phyloP scores from a whole-genome alignment of 1,140 invertebrate species.

The Laodelphax striatellus region DNA sequence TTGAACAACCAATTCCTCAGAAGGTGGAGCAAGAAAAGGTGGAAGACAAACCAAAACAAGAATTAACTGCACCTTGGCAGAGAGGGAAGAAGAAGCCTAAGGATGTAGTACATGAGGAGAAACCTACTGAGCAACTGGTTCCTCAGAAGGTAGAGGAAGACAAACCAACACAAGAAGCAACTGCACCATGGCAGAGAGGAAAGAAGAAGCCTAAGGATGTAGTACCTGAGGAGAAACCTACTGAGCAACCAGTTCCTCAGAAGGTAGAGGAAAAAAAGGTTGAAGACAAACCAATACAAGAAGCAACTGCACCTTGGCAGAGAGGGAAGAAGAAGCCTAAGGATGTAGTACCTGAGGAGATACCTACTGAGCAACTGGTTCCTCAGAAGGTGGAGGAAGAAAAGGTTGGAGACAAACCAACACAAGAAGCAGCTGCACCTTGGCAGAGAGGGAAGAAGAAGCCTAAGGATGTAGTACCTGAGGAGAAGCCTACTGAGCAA shows the following conservation, averaged over 20 bases:
- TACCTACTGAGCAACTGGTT: constrained; percentile 6
- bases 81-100: no score
- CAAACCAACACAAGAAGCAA: constrained; percentile 15
- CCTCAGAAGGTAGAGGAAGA: constrained; percentile 10
- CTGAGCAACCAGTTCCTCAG: constrained; percentile 12
- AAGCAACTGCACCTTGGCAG: constrained; percentile 4
- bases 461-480: constrained; percentile 7
- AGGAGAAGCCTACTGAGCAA: constrained; percentile 19
- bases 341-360: neutral
- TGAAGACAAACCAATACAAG: constrained; percentile 28
- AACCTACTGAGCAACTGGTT: constrained; percentile 1
- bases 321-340: neutral
- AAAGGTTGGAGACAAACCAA: constrained; percentile 16
- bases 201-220: neutral
- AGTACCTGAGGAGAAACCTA: neutral
- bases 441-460: constrained; percentile 14
- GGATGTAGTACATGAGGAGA: constrained; percentile 17
- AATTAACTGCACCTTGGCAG: constrained; percentile 16
- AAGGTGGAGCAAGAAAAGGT: constrained; percentile 10
- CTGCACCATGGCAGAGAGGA: constrained; percentile 9
- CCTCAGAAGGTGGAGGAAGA: constrained; percentile 1
- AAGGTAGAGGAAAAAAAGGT: constrained; percentile 14
- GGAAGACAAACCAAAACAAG: constrained; percentile 10
- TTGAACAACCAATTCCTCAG: constrained; percentile 14
- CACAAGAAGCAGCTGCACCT: neutral